Percentiles rank a stretch among this genome's conserved stretches.
phyloP scores from a whole-genome alignment of 2,797 vertebrate species.

The Tachyglossus aculeatus region DNA sequence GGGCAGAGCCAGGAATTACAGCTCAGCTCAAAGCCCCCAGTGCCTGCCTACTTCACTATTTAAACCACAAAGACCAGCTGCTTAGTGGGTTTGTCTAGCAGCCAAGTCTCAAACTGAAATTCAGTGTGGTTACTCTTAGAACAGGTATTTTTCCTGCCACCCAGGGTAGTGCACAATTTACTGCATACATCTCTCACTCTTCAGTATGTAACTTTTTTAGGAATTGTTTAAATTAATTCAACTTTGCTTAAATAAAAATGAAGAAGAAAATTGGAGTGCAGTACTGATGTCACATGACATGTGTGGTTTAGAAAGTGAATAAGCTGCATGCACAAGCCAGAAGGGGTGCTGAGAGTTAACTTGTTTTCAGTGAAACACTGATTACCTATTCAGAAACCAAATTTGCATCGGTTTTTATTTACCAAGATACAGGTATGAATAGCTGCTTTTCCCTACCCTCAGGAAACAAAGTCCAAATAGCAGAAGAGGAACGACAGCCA shows the following conservation, averaged over 20 bases:
- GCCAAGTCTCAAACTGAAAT: too few species aligned
- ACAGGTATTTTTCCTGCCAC: too few species aligned
- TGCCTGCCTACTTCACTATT: too few species aligned
- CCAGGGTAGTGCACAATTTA: too few species aligned
- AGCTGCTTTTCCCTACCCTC: conserved; percentile 23
- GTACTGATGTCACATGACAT: background rate
- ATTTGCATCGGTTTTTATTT: conserved; percentile 50
- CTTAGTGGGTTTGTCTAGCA: too few species aligned
- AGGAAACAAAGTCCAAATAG: conserved; percentile 11
- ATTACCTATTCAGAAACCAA: conserved; percentile 23
- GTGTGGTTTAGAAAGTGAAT: conserved; percentile 30
- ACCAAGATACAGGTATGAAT: conserved; percentile 41
- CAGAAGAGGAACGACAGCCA: background rate
- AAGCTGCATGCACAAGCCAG: conserved; percentile 23
- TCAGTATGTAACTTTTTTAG: background rate
- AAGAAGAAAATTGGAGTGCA: background rate
- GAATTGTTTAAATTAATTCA: too few species aligned
- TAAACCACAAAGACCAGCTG: too few species aligned
- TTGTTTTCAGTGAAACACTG: conserved; percentile 33
- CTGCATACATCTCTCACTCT: too few species aligned
- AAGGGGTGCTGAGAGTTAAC: conserved; percentile 11
- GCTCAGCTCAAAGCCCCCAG: too few species aligned
- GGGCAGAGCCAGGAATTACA: too few species aligned
- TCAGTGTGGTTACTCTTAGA: too few species aligned
- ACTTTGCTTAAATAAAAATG: too few species aligned